Base-by-base conservation (phyloP, 30 jellyfish, hydroid and myxozoan genomes). In the Aurelia coerulea region DNA sequence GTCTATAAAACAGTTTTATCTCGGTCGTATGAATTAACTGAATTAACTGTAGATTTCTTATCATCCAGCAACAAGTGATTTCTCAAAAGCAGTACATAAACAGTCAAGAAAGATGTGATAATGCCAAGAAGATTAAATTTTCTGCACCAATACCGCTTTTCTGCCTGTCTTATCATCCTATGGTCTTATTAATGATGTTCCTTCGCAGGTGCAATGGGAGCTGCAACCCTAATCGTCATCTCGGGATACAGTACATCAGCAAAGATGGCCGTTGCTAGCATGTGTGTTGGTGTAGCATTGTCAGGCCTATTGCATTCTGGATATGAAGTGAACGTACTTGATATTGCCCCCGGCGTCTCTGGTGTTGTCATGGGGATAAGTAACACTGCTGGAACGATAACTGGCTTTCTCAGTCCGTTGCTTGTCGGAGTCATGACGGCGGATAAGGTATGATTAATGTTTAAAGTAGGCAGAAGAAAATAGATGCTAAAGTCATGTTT, bases 221-320 rank as follows among this genome's bases (percentile, higher is more conserved):
- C 99, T 2, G 99, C 99, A 2, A 88, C 91, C 23, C 32, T 94
- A 89, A 94, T 94, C 42, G 99, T 94, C 13, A 70, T 89, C 16
- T 76, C 99, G n/a, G 99, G 99, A 14, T 94, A 94, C 90, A 83
- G 84, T 7, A 29, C 96, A 14, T 88, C 99, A 65, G 98, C 97
- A 52, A 79, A 51, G 23, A 69, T 87, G 68, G 97, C 99, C 9
- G 97, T 94, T n/a, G 90, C 87, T 10, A 88, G 97, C 85, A 94
- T 94, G 99, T 94, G 99, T 76, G 68, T 89, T 35, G 99, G 99
- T 11, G 99, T 94, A 42, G 99, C 99, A 19, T 31, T 94, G 76
- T 94, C 99, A 13, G 97, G 97, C 9, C 87, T 94, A 3, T 10
- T 94, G 76, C 99, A 94, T 56, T 90, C 98, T 73, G 99, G 99